Evolutionary conservation across 53 echinoderm and acorn worm genomes (phyloP).

Genomic region (Holothuria scabra): DNA sequence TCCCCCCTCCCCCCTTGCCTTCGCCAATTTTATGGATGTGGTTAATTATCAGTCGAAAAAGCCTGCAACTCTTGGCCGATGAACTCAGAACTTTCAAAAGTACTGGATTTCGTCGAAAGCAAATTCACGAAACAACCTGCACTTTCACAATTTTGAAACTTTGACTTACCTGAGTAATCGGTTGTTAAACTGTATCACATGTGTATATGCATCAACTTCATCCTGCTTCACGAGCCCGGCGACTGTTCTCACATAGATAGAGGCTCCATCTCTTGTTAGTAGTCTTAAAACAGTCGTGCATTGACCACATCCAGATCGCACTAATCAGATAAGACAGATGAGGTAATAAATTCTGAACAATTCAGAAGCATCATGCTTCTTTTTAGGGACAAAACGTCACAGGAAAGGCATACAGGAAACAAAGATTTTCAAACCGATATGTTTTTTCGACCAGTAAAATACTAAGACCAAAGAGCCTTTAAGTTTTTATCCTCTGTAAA

Average conservation of each 20-base stretch:
- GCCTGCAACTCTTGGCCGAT: no score
- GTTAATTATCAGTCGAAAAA: no score
- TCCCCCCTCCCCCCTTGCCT: no score
- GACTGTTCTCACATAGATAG: background rate
- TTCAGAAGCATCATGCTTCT: no score
- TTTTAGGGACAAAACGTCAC: no score
- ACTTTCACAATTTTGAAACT: no score
- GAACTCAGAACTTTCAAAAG: no score
- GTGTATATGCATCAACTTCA: constrained; percentile 5
- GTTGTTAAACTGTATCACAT: constrained; percentile 7
- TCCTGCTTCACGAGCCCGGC: constrained; percentile 12
- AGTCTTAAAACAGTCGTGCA: constrained; percentile 7
- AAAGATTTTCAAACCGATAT: background rate
- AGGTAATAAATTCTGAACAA: background rate
- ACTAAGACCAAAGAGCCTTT: no score
- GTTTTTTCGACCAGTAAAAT: background rate
- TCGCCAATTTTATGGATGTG: no score
- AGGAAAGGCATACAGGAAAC: background rate
- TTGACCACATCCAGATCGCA: constrained; percentile 36
- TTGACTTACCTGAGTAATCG: background rate
- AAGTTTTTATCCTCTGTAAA: no score
- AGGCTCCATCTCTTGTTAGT: constrained; percentile 2
- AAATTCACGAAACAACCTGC: no score
- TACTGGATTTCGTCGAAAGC: no score
- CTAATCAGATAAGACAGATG: background rate